Conservation (phyloP, 2,797 vertebrate species). For the Chaenodraco wilsoni region DNA sequence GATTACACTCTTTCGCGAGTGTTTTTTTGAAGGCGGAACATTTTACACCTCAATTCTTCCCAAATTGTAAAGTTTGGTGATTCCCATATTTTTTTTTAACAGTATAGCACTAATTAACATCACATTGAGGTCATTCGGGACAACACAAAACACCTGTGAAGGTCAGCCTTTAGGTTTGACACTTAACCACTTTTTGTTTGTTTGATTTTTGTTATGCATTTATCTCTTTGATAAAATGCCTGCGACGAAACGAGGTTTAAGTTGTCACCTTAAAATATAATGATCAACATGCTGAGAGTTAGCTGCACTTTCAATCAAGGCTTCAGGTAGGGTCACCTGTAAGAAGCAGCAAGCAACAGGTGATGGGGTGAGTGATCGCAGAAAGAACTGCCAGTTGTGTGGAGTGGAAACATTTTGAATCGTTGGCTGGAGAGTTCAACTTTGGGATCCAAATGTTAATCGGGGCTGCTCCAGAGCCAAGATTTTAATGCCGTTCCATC, state of each 20-base stretch:
- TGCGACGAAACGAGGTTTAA: too few species aligned
- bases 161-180: background rate
- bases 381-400: constrained; percentile 24
- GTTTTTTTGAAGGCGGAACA: too few species aligned
- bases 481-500: constrained; percentile 45
- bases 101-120: background rate
- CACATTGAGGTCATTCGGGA: background rate
- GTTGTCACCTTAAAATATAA: background rate
- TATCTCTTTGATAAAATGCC: background rate
- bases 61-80: background rate
- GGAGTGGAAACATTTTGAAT: constrained; percentile 50
- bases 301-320: background rate
- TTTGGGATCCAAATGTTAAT: constrained; percentile 48
- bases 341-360: constrained; percentile 40
- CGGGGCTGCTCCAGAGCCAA: constrained; percentile 33
- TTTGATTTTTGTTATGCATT: background rate
- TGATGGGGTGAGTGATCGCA: constrained; percentile 45
- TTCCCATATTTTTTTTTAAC: background rate
- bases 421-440: constrained; percentile 39
- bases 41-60: too few species aligned
- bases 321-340: constrained; percentile 40
- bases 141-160: background rate
- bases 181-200: background rate
- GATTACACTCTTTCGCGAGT: too few species aligned
- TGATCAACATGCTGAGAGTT: background rate